phyloP scores from a whole-genome alignment of 2,113 vertebrate species.

The Ploceus nigricollis region DNA sequence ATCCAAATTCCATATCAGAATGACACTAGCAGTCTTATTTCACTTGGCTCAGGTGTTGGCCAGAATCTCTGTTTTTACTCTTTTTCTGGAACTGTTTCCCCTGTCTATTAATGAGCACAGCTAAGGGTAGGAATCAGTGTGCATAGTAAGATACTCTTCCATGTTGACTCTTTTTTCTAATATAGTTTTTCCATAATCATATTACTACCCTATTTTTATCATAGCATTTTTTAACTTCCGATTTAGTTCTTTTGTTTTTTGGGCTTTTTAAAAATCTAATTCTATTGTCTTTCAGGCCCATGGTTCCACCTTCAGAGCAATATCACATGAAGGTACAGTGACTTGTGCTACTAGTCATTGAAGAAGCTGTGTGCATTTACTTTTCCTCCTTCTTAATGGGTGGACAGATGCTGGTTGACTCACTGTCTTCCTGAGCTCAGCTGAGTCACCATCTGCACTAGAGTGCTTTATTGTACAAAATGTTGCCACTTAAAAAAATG shows the following conservation, averaged over 20 bases:
- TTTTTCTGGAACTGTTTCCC: background rate
- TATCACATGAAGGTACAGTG: background rate
- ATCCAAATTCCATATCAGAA: background rate
- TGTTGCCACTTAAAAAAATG: background rate
- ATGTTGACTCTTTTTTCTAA: rapidly evolving
- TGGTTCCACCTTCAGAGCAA: background rate
- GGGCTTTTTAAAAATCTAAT: background rate
- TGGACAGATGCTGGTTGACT: background rate
- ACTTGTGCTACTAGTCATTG: background rate
- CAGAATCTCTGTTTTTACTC: background rate
- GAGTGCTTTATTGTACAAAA: background rate
- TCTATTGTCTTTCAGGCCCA: background rate
- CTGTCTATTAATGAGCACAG: background rate
- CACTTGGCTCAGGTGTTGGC: background rate
- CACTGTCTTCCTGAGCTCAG: background rate
- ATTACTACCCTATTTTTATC: background rate
- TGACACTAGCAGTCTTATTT: background rate
- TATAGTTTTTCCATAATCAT: background rate
- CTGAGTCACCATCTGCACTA: background rate
- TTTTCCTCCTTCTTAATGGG: background rate
- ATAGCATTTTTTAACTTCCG: background rate
- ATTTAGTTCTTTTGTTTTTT: rapidly evolving
- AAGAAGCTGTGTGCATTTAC: background rate
- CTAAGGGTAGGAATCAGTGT: background rate
- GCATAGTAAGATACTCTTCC: background rate